Conservation (phyloP, 2,888 invertebrate genomes). For the Tiliacea aurago region DNA sequence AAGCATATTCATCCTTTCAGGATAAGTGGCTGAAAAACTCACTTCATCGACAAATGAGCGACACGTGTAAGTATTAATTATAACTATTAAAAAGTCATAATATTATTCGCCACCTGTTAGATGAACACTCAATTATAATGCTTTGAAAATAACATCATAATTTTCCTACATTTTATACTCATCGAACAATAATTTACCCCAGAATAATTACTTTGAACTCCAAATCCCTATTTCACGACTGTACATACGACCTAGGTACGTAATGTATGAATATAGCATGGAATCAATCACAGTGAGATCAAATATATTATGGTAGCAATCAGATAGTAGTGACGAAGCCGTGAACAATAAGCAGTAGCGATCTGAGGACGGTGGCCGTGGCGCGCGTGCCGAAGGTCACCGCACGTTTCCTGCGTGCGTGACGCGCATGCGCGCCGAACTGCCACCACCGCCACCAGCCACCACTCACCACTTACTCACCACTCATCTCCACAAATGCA, state of each 20-base stretch:
- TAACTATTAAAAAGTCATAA: conserved; percentile 1
- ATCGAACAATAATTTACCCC: background rate
- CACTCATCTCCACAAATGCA: conserved; percentile 43
- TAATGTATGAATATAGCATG: conserved; percentile 25
- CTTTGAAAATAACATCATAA: background rate
- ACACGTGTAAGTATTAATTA: conserved; percentile 28
- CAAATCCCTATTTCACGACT: background rate
- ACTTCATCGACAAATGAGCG: background rate
- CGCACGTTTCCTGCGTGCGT: conserved; percentile 88
- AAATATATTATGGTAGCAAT: conserved; percentile 61
- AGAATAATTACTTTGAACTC: background rate
- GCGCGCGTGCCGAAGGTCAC: conserved; percentile 86
- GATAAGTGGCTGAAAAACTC: conserved; percentile 13
- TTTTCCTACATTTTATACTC: background rate
- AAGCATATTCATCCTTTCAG: conserved; percentile 10
- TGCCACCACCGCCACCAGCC: conserved; percentile 35
- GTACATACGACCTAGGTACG: background rate
- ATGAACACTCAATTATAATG: conserved; percentile 10
- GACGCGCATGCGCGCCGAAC: conserved; percentile 81
- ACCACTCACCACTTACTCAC: conserved; percentile 35
- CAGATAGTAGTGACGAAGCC: conserved; percentile 63
- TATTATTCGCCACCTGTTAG: conserved; percentile 21
- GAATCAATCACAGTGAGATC: conserved; percentile 38
- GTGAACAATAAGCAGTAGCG: conserved; percentile 81
- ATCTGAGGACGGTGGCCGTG: conserved; percentile 82